phyloP scores from a whole-genome alignment of 2,113 vertebrate species.

The Delphinapterus leucas region DNA sequence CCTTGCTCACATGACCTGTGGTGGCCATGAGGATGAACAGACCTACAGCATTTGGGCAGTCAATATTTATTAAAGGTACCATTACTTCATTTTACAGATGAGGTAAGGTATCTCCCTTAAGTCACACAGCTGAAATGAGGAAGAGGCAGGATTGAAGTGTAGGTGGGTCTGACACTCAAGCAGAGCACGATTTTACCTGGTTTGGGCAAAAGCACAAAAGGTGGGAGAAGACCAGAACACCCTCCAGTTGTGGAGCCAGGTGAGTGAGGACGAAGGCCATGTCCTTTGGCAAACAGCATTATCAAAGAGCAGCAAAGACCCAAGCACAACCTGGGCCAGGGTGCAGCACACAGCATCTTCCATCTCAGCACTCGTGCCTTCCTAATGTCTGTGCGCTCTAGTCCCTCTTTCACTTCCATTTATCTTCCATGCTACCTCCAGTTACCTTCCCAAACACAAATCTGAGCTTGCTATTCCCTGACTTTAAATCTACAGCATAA shows the following conservation, averaged over 20 bases:
- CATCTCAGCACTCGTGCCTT: neutral
- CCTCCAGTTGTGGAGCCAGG: neutral
- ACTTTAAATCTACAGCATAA: neutral
- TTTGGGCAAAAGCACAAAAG: neutral
- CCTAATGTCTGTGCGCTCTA: neutral
- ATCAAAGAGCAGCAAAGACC: neutral
- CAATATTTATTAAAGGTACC: neutral
- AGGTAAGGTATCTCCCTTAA: neutral
- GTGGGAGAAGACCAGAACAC: neutral
- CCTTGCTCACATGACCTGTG: neutral
- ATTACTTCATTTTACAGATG: neutral
- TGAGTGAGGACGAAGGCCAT: neutral
- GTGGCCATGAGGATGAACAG: neutral
- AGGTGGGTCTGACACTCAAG: neutral
- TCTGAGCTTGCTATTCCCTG: neutral
- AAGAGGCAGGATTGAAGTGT: neutral
- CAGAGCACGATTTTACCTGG: neutral
- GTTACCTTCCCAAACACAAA: neutral
- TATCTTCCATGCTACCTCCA: neutral
- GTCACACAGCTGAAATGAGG: neutral
- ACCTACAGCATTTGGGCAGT: neutral
- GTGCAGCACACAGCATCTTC: neutral
- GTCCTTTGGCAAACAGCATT: neutral
- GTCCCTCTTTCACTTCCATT: neutral
- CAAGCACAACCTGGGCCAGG: rapidly evolving